A percentile compares a stretch with the other conserved stretches of the same genome.
Evolutionary conservation across 2,113 vertebrate species (phyloP).

Genomic region (Mus pahari): DNA sequence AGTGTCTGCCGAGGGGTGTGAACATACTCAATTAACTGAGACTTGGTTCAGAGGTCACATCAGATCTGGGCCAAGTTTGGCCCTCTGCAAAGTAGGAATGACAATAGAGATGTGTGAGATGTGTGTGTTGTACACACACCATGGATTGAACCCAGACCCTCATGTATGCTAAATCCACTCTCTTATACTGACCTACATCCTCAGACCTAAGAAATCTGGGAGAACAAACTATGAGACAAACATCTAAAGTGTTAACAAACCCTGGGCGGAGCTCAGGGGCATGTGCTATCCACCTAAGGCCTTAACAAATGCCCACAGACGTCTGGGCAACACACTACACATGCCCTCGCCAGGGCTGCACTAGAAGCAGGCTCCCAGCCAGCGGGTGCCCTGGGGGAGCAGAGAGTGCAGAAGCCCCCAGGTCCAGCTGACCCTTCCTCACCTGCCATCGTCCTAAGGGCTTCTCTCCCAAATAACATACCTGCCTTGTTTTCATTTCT

Average conservation of each 20-base stretch:
- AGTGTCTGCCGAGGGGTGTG: not conserved
- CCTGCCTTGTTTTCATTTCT: constrained; percentile 49
- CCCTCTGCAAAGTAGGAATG: not conserved
- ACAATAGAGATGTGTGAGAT: not conserved
- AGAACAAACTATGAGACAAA: not conserved
- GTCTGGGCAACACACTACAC: not conserved
- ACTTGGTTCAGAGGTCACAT: not conserved
- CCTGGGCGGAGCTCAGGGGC: not conserved
- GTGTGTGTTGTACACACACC: not conserved
- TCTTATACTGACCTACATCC: not conserved
- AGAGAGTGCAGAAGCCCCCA: too few species aligned
- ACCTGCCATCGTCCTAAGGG: not conserved
- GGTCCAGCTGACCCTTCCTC: too few species aligned
- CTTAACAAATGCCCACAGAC: not conserved
- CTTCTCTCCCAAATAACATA: not conserved
- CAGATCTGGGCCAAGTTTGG: not conserved
- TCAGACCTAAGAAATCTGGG: not conserved
- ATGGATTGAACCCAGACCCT: not conserved
- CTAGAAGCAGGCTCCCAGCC: not conserved
- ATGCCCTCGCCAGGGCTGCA: not conserved
- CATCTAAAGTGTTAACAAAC: not conserved
- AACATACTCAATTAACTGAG: not conserved
- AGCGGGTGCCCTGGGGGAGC: not conserved
- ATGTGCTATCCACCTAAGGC: not conserved
- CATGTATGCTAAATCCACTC: not conserved